phyloP scores from a whole-genome alignment of 2,113 vertebrate species.

The Mormyrus iriodes region DNA sequence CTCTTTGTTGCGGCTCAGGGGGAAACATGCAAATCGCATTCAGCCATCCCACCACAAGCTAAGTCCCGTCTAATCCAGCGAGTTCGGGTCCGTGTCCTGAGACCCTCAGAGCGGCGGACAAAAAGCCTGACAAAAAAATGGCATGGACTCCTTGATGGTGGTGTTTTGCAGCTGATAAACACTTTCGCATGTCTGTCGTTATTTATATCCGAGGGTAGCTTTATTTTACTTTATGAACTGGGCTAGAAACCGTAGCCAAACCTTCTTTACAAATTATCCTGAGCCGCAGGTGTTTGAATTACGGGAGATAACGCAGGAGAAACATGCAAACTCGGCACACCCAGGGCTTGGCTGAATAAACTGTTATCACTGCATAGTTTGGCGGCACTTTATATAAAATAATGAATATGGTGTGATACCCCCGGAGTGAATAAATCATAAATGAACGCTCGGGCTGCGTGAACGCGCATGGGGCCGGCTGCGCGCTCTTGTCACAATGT shows the following conservation, averaged over 20 bases:
- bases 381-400: not conserved
- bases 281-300: not conserved
- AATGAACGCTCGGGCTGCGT: not conserved
- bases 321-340: not conserved
- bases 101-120: not conserved
- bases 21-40: not conserved
- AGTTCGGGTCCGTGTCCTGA: not conserved
- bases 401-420: not conserved
- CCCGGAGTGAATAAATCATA: not conserved
- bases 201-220: not conserved
- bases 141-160: not conserved
- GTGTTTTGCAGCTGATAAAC: not conserved
- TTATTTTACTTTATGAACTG: not conserved
- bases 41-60: not conserved
- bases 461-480: not conserved
- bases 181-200: not conserved
- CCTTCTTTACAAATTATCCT: not conserved
- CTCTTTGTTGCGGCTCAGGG: not conserved
- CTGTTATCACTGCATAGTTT: not conserved
- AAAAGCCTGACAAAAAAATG: not conserved
- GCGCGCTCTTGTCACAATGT: slow-evolving; percentile 24
- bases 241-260: not conserved
- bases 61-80: not conserved
- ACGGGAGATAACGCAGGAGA: not conserved
- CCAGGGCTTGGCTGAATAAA: not conserved